Percentiles rank a stretch among this genome's conserved stretches.
phyloP scores from a whole-genome alignment of 2,797 vertebrate species.

The Acipenser oxyrinchus region DNA sequence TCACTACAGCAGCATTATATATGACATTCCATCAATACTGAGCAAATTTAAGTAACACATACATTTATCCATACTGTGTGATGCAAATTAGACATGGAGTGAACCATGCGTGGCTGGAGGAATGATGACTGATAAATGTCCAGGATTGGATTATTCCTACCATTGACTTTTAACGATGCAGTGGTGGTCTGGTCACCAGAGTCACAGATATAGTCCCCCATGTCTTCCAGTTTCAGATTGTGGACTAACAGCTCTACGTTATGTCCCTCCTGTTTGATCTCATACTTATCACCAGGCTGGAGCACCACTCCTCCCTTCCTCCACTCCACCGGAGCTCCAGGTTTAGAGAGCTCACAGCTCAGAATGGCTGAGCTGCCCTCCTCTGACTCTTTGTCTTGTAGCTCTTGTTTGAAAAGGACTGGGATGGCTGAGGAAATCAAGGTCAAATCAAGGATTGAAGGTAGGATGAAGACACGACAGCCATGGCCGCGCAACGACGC shows the following conservation, averaged over 20 bases:
- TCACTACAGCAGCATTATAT: no score
- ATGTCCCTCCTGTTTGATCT: conserved; percentile 4
- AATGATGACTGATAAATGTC: no score
- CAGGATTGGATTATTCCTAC: conserved; percentile 25
- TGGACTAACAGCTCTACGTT: conserved; percentile 27
- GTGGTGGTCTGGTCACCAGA: conserved; percentile 37
- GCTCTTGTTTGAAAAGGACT: conserved; percentile 13
- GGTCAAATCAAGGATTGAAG: neutral
- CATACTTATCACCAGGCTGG: conserved; percentile 9
- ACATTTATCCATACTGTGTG: neutral
- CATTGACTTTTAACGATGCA: conserved; percentile 43
- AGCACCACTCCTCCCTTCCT: conserved; percentile 10
- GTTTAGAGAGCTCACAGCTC: conserved; percentile 11
- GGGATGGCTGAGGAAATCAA: conserved; percentile 9
- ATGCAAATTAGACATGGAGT: neutral
- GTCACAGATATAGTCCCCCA: conserved; percentile 40
- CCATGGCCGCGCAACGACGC: no score
- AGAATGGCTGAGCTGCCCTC: neutral
- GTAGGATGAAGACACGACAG: no score
- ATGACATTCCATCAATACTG: no score
- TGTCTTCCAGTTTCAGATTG: conserved; percentile 19
- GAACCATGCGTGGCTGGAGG: neutral
- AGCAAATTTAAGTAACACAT: neutral
- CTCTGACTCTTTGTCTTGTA: conserved; percentile 17
- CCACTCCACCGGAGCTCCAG: conserved; percentile 8